Conservation (phyloP, 2,113 vertebrate genomes). For the Anthoscopus minutus region DNA sequence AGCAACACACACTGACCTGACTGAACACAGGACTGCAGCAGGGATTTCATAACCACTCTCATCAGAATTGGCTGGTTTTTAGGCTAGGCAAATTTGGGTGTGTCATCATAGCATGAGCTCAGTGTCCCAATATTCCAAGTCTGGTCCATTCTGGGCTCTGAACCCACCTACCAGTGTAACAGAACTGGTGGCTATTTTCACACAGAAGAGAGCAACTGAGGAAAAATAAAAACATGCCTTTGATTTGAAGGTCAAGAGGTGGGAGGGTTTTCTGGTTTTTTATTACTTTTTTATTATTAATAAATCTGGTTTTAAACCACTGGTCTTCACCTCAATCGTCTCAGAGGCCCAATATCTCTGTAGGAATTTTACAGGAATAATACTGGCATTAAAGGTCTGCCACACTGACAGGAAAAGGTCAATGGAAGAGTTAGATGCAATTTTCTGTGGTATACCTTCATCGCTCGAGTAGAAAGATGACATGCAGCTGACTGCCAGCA, state of each 20-base stretch:
- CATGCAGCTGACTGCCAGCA: background rate
- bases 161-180: background rate
- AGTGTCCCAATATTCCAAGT: background rate
- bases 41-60: background rate
- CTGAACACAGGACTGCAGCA: rapidly evolving
- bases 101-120: rapidly evolving
- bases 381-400: background rate
- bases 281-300: background rate
- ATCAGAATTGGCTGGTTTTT: background rate
- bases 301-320: background rate
- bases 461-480: background rate
- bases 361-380: background rate
- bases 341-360: background rate
- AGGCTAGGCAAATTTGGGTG: background rate
- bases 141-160: background rate
- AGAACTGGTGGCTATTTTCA: background rate
- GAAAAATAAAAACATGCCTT: rapidly evolving
- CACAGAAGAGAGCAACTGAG: background rate
- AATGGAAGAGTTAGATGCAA: background rate
- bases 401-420: background rate
- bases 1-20: background rate
- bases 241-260: background rate
- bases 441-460: background rate
- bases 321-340: background rate
- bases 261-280: rapidly evolving